A percentile compares a stretch with the other conserved stretches of the same genome.
phyloP scores from a whole-genome alignment of 2,113 vertebrate species.

The Aix galericulata region DNA sequence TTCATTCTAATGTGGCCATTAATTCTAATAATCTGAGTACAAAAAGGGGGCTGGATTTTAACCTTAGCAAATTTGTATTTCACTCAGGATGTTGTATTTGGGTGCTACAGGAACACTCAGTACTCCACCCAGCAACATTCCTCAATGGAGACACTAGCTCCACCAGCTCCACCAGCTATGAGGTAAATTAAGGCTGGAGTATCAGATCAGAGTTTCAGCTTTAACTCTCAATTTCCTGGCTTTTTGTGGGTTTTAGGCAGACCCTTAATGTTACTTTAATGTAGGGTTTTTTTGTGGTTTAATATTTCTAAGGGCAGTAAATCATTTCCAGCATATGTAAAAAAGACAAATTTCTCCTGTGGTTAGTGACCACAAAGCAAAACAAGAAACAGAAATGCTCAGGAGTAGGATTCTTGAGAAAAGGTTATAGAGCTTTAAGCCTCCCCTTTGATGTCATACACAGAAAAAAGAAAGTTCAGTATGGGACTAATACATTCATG shows the following conservation, averaged over 20 bases:
- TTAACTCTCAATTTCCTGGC: constrained; percentile 78
- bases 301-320: constrained; percentile 83
- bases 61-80: background rate
- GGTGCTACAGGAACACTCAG: background rate
- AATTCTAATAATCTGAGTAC: background rate
- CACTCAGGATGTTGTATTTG: background rate
- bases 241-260: constrained; percentile 74
- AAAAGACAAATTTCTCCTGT: constrained; percentile 83
- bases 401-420: constrained; percentile 58
- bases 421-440: constrained; percentile 69
- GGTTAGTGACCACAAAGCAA: constrained; percentile 82
- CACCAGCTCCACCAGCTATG: background rate
- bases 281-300: constrained; percentile 74
- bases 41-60: background rate
- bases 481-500: constrained; percentile 12
- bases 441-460: constrained; percentile 63
- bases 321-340: constrained; percentile 81
- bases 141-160: background rate
- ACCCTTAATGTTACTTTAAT: constrained; percentile 76
- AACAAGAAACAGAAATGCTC: constrained; percentile 81
- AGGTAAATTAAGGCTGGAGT: constrained; percentile 53
- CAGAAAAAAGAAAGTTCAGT: constrained; percentile 52
- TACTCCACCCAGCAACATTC: background rate
- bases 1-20: background rate
- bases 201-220: constrained; percentile 63